Percentiles rank a stretch among this genome's conserved stretches.
phyloP scores from a whole-genome alignment of 1,140 invertebrate species.

The Pseudomyrmex concolor region DNA sequence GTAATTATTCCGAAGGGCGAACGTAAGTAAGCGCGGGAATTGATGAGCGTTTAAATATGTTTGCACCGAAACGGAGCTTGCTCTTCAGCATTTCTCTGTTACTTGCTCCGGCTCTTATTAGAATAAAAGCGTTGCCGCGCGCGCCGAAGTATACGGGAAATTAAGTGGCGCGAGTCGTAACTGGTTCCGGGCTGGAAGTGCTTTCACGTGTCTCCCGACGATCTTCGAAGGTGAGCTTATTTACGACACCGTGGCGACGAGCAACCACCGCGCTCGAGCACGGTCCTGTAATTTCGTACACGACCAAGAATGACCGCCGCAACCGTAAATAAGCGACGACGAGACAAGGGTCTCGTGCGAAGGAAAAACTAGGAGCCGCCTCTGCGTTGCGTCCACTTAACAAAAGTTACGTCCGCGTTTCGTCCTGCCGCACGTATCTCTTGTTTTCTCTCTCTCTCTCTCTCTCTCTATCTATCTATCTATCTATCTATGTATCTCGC shows the following conservation, averaged over 20 bases:
- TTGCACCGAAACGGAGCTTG: conserved; percentile 7
- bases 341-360: conserved; percentile 28
- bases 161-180: conserved; percentile 40
- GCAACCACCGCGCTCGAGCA: conserved; percentile 1
- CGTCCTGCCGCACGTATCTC: conserved; percentile 4
- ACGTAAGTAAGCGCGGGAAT: conserved; percentile 44
- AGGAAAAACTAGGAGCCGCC: conserved; percentile 15
- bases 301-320: conserved; percentile 57
- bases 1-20: conserved; percentile 36
- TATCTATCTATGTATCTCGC: too few species aligned
- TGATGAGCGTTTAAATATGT: conserved; percentile 40
- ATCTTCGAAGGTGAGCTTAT: conserved; percentile 62
- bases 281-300: conserved; percentile 64
- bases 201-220: conserved; percentile 56
- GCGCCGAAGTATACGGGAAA: conserved; percentile 17
- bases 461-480: too few species aligned
- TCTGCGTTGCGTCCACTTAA: conserved; percentile 46
- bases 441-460: background rate
- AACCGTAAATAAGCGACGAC: conserved; percentile 66
- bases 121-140: conserved; percentile 24
- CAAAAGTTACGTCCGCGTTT: conserved; percentile 61
- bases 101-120: conserved; percentile 33
- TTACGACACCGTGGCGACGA: conserved; percentile 54
- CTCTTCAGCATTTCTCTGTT: background rate
- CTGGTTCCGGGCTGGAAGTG: conserved; percentile 37